Conservation (phyloP, 2,797 vertebrate species). For the Eulemur rubriventer region DNA sequence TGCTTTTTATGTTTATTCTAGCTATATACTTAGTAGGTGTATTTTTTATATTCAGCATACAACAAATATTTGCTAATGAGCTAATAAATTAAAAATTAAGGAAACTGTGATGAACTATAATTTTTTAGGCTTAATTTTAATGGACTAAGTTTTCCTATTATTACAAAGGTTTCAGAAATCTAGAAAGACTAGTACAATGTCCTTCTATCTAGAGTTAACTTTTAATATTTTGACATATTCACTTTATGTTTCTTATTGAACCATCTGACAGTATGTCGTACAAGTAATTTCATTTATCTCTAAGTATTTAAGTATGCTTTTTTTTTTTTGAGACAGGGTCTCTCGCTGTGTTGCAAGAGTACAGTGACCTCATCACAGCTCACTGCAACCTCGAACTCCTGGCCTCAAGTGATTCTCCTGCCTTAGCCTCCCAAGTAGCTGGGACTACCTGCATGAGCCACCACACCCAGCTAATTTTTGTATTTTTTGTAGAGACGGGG, state of each 20-base stretch:
- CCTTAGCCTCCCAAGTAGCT: not conserved
- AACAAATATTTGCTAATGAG: conserved; percentile 16
- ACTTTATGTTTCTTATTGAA: not conserved
- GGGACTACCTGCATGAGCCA: not conserved
- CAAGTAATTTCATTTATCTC: conserved; percentile 42
- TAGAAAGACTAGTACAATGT: not conserved
- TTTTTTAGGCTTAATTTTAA: conserved; percentile 15
- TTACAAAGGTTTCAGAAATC: conserved; percentile 13
- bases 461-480: not conserved
- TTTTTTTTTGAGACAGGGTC: not conserved
- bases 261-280: not conserved
- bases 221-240: conserved; percentile 41
- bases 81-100: conserved; percentile 42
- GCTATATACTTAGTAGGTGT: not conserved
- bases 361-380: not conserved
- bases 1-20: conserved; percentile 9
- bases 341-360: not conserved
- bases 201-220: not conserved
- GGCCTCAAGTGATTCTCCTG: too few species aligned
- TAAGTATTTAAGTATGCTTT: not conserved
- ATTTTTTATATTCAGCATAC: not conserved
- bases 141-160: not conserved
- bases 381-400: too few species aligned
- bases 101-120: not conserved
- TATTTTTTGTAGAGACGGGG: not conserved